Evolutionary conservation across 2,113 vertebrate species (phyloP).

Genomic region (Petrocephalus zakoni): DNA sequence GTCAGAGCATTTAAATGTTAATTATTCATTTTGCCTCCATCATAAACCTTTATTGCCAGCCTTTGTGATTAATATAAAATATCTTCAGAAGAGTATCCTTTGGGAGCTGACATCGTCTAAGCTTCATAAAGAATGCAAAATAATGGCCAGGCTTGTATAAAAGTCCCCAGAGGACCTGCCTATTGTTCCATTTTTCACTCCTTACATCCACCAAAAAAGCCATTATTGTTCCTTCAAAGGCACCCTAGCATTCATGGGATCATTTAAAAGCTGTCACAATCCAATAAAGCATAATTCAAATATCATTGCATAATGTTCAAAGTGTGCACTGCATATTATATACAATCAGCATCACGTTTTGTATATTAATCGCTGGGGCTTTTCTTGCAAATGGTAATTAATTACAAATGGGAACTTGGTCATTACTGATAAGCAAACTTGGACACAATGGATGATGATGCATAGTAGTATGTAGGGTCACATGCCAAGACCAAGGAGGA

Average conservation of each 20-base stretch:
- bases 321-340: constrained; percentile 26
- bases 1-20: constrained; percentile 61
- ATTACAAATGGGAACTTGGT: neutral
- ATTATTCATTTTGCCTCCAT: constrained; percentile 58
- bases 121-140: constrained; percentile 56
- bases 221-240: constrained; percentile 33
- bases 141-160: constrained; percentile 53
- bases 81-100: constrained; percentile 50
- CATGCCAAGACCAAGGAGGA: neutral
- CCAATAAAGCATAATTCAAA: constrained; percentile 37
- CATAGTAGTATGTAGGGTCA: neutral
- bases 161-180: constrained; percentile 50
- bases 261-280: constrained; percentile 22
- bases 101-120: constrained; percentile 57
- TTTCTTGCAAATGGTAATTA: neutral
- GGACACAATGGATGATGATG: neutral
- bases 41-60: constrained; percentile 59
- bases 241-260: neutral
- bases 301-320: constrained; percentile 52
- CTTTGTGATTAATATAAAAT: constrained; percentile 66
- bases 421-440: neutral
- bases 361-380: neutral
- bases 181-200: constrained; percentile 41
- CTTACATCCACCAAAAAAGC: constrained; percentile 27
- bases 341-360: neutral